Evolutionary conservation across 2,113 vertebrate genomes (phyloP).

Genomic region (Parus major): DNA sequence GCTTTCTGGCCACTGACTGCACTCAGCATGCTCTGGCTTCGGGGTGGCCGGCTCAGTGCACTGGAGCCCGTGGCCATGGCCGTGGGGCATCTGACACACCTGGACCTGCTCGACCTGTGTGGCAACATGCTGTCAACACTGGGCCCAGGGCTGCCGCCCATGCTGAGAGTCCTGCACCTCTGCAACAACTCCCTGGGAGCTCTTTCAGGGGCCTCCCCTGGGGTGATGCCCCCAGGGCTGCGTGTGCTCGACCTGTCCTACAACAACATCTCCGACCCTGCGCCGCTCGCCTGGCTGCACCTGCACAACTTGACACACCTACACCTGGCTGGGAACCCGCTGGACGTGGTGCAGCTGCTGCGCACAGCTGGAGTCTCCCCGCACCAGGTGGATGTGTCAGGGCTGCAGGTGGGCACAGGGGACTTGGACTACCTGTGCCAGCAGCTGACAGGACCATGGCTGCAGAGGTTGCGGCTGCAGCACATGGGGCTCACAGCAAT

Average conservation of each 20-base stretch:
- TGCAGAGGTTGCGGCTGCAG: conserved; percentile 42
- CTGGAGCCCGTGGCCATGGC: background rate
- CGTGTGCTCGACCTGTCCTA: background rate
- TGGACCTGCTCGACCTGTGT: conserved; percentile 19
- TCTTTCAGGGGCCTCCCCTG: conserved; percentile 16
- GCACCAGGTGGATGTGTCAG: background rate
- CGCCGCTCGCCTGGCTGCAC: fast-evolving
- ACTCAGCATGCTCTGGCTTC: background rate
- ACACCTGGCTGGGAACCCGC: background rate
- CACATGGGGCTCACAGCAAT: conserved; percentile 8
- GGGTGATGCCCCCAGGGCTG: conserved; percentile 37
- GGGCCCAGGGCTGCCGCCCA: conserved; percentile 61
- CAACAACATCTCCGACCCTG: background rate
- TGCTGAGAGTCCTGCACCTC: conserved; percentile 61
- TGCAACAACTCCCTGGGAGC: conserved; percentile 68
- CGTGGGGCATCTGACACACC: background rate
- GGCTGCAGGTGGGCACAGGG: background rate
- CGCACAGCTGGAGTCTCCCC: fast-evolving
- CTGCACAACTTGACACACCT: background rate
- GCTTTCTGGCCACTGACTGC: background rate
- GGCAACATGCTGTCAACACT: background rate
- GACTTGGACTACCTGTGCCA: background rate
- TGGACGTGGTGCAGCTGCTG: background rate
- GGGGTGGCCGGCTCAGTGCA: background rate
- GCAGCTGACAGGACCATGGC: fast-evolving